Evolutionary conservation across 2,797 vertebrate genomes (phyloP), one percentile per base, ranked within the genome.

Genomic region (Enteromius mattozi): DNA sequence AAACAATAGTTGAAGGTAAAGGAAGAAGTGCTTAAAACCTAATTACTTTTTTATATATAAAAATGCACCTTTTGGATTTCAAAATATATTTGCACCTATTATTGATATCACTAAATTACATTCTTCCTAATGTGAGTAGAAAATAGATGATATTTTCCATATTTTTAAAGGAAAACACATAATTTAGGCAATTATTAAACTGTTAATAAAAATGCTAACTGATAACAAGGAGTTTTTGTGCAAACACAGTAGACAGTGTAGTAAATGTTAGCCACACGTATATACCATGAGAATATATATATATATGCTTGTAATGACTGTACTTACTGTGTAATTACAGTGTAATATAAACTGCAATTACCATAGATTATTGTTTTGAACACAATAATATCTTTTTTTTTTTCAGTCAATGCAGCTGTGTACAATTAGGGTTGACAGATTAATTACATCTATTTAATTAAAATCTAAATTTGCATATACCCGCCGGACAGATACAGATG

Each of bases 261-360:
- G 1, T 35, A 3, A 21, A 49, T 51, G 61, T 49, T 49, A 35
- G 10, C 24, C 59, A 79, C 27, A 40, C 17, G 3, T 54, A 35
- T 12, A 80, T 69, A 17, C 21, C 21, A 3, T 19, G 1, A 27
- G 16, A 80, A 54, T 27, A 19, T 19, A 49, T 42, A 42, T 37
- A 6, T 17, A 49, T 51, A 69, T 71, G 37, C 21, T 45, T 33
- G 1, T 59, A 45, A 72, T 59, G 13, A 65, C 9, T 47, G 42
- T 63, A 45, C 24, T 47, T 47, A 37, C 19, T 27, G n/a, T 59
- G 13, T 59, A 56, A 45, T 61, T 72, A 72, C 35, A 27, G 79
- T 56, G 45, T 80, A 27, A 82, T 74, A 74, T 7, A 74, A 63
- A 63, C 56, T 65, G 8, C 24, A 82, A 35, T 74, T 74, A 37